These are phyloP conservation scores for Cataglyphis albicans DNA, from an alignment of 2,888 invertebrate species.

Conservation along the genomic window DNA sequence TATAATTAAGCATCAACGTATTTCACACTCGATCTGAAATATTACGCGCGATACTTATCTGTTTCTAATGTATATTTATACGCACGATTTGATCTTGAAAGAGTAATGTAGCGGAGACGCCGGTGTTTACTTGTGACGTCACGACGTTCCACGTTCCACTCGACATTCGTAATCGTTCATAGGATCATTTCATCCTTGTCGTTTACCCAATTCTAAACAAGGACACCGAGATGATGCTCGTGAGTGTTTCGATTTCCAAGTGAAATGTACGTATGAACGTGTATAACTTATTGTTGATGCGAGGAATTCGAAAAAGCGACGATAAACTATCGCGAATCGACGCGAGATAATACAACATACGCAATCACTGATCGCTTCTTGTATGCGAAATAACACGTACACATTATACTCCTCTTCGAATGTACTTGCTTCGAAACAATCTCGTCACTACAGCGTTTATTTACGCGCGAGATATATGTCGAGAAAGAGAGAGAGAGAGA, in stretches of 20 bases:
- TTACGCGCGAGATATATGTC: neutral
- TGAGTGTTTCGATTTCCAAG: too few species aligned
- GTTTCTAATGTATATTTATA: neutral
- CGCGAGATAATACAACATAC: neutral
- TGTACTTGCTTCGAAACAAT: neutral
- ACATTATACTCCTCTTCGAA: neutral
- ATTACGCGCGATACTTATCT: neutral
- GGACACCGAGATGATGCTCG: too few species aligned
- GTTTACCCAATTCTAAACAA: too few species aligned
- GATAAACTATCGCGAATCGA: too few species aligned
- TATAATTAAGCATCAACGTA: neutral
- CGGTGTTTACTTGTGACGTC: neutral
- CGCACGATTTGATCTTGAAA: neutral
- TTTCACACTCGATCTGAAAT: conserved; percentile 1
- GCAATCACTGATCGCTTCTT: neutral
- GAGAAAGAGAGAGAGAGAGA: neutral
- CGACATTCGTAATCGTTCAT: too few species aligned
- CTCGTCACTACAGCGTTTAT: neutral
- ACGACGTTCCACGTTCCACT: neutral
- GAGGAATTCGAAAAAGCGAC: neutral
- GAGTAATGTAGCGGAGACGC: neutral
- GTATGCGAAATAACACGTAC: neutral
- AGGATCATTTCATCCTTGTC: too few species aligned
- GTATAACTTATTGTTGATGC: neutral
- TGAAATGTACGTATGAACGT: too few species aligned